phyloP scores from a whole-genome alignment of 1,140 invertebrate genomes.

The Muscidifurax raptorellus region DNA sequence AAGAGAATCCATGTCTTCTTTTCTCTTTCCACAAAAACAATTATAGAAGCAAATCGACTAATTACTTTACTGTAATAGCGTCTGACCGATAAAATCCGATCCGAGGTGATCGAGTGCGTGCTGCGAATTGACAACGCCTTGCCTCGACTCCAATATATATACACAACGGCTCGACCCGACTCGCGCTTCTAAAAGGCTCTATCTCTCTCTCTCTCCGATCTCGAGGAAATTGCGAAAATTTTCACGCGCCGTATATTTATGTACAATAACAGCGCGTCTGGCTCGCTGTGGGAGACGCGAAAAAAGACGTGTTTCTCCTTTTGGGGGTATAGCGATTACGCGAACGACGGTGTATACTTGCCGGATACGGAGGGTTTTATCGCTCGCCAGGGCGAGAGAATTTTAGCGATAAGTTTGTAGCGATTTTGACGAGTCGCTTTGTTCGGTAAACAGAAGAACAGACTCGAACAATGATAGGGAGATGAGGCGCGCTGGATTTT shows the following conservation, averaged over 20 bases:
- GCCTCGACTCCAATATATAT: slow-evolving; percentile 3
- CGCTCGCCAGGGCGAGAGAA: background rate
- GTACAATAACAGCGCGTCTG: background rate
- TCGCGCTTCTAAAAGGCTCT: background rate
- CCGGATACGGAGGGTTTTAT: background rate
- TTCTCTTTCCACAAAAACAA: background rate
- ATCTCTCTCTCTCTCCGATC: no score
- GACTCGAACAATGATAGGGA: background rate
- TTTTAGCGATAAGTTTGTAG: background rate
- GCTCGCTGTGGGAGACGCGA: background rate
- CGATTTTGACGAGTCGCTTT: no score
- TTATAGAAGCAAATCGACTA: background rate
- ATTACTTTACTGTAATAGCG: background rate
- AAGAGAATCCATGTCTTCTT: slow-evolving; percentile 70
- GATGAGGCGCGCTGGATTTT: background rate
- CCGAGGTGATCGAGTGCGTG: slow-evolving; percentile 4
- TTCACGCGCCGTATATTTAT: background rate
- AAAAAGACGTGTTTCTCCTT: background rate
- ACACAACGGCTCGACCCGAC: background rate
- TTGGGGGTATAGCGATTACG: background rate
- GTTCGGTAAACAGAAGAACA: background rate
- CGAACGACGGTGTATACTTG: background rate
- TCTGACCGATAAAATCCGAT: slow-evolving; percentile 4
- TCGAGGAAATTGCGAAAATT: slow-evolving; percentile 1
- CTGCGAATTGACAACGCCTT: slow-evolving; percentile 7